Base-by-base conservation (phyloP, 2,797 vertebrate genomes). In the Malurus splendens region DNA sequence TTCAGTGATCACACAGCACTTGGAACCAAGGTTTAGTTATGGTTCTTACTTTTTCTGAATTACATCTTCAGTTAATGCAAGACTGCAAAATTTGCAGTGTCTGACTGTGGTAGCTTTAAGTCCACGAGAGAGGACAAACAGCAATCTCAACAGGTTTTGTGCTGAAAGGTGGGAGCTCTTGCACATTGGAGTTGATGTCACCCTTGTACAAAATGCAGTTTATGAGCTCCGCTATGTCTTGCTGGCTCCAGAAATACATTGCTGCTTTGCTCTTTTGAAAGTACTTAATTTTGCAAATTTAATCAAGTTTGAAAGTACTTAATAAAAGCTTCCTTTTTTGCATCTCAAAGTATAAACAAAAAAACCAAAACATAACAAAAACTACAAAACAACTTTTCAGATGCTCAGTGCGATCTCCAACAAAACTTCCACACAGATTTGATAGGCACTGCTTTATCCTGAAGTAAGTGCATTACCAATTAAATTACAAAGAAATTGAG, bases 401-500 rank as follows among this genome's bases (percentile, higher is more conserved):
- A 24, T 89, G 36, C 59, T 88, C 56, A 64, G 75, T 38, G 90
- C 42, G 85, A 64, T 92, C 80, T 72, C 79, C 39, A 85, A 42
- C 59, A 90, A 84, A 90, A 95, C 62, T 79, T 93, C 19, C 89
- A 62, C 83, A 62, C 59, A 62, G 55, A 86, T 68, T 73, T 94
- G 52, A 73, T 92, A 75, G 73, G 11, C 50, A 64, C 84, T 91
- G 45, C 80, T 73, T 90, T 95, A 80, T 93, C 41, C 75, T 90
- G 91, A 92, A 80, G 70, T 78, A 81, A 84, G 67, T 86, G 30
- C 78, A 41, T 48, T 92, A 92, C 75, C 20, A 76, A 80, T 95
- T 87, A 90, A 96, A 85, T 96, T 80, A 86, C 55, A 90, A 84
- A 93, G 80, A 88, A 93, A 86, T 83, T 55, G 86, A 92, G 57